Evolutionary conservation across 92 coral and sea anemone genomes (phyloP), one percentile per base, ranked within the genome.

Genomic region (Siderastrea siderea): DNA sequence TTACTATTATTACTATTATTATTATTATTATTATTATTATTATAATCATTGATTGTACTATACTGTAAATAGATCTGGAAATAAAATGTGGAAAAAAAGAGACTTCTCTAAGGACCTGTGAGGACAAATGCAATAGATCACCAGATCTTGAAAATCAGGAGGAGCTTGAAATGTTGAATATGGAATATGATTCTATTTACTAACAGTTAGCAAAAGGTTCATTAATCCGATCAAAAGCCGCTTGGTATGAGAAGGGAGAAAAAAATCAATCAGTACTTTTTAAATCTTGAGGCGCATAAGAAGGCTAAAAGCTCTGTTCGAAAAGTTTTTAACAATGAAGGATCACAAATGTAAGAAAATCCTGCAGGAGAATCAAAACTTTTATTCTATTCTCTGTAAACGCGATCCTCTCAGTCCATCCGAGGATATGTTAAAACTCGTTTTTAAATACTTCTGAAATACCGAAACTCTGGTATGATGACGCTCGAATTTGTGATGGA

Each of bases 191-290:
- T 43, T 46, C 57, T 77, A 77, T 51, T 75, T 84, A 26, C 38
- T 26, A 26, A 65, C 69, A 89, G 19, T 85, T 79, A 15, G 77
- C 87, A 4, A 72, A 74, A 74, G 90, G 83, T 26, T 44, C 87
- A 63, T 85, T 84, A 50, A 72, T 89, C 62, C 68, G 93, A 53
- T 90, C 85, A 4, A 71, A 86, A 64, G 90, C 86, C 38, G 38
- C 38, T 26, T 26, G 38, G 38, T 26, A 26, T 26, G 38, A 26
- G 38, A 26, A 26, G 38, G 38, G 38, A 26, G 38, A 26, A 26
- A 26, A 26, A 26, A 26, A 26, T 26, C 38, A 26, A 26, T 26
- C 38, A 26, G 38, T 26, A 26, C 38, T 26, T 26, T 26, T 26
- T 26, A 26, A 26, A 26, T 26, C 38, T 26, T 26, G 38, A 26